A percentile compares a stretch with the other conserved stretches of the same genome.
Conservation (phyloP, 2,113 vertebrate species). For the Microtus oregoni region DNA sequence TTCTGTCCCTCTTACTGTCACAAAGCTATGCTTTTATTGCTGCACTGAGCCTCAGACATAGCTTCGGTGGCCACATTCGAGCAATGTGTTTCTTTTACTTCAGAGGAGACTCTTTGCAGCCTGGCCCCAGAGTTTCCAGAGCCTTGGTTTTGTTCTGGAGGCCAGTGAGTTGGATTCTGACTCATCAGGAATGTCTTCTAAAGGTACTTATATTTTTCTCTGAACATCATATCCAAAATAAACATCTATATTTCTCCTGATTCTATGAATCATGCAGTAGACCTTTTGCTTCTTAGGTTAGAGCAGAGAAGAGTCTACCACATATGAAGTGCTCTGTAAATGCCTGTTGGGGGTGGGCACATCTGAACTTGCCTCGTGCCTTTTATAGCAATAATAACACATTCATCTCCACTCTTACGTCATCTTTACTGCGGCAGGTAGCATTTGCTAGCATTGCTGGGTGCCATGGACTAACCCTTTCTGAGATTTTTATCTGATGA, state of each 20-base stretch:
- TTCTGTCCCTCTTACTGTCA: slow-evolving; percentile 21
- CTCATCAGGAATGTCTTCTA: slow-evolving; percentile 17
- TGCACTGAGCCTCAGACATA: not conserved
- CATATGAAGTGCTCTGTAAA: slow-evolving; percentile 37
- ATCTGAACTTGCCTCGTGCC: slow-evolving; percentile 38
- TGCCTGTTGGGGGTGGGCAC: slow-evolving; percentile 14
- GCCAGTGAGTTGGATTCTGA: slow-evolving; percentile 38
- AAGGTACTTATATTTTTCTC: slow-evolving; percentile 29
- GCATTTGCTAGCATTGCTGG: not conserved
- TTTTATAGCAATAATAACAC: slow-evolving; percentile 64
- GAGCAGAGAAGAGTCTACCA: not conserved
- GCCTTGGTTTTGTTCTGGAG: not conserved
- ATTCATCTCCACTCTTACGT: not conserved
- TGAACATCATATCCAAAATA: slow-evolving; percentile 21
- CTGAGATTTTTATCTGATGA: not conserved
- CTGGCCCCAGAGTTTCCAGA: not conserved
- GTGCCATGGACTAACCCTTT: slow-evolving; percentile 1
- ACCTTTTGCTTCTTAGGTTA: slow-evolving; percentile 5
- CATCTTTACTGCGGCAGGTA: slow-evolving; percentile 28
- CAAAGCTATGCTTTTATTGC: slow-evolving; percentile 3
- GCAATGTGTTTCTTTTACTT: not conserved
- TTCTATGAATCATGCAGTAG: slow-evolving; percentile 50
- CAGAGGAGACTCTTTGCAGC: not conserved
- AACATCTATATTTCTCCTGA: not conserved
- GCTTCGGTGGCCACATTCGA: not conserved